phyloP scores from a whole-genome alignment of 2,113 vertebrate species.

The Oryzias curvinotus region DNA sequence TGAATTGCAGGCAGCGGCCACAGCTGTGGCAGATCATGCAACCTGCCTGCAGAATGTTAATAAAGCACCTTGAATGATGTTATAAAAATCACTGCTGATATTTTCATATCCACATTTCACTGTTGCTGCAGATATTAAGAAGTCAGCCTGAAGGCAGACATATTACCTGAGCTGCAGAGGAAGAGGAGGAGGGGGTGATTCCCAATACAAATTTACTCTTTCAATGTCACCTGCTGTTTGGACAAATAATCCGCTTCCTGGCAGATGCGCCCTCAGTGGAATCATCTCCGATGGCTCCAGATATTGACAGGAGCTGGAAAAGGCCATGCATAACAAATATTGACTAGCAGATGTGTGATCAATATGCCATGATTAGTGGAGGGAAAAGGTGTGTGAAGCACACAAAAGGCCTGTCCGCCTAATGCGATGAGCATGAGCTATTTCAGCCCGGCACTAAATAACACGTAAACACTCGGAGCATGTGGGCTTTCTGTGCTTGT shows the following conservation, averaged over 20 bases:
- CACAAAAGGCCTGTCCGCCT: conserved; percentile 13
- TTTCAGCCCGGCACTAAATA: conserved; percentile 16
- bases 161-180: conserved; percentile 33
- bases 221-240: conserved; percentile 53
- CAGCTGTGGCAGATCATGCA: conserved; percentile 16
- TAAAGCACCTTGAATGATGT: conserved; percentile 47
- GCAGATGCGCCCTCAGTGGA: conserved; percentile 40
- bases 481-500: neutral
- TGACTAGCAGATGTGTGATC: conserved; percentile 50
- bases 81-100: conserved; percentile 45
- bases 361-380: conserved; percentile 53
- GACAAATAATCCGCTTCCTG: conserved; percentile 52
- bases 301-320: conserved; percentile 49
- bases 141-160: conserved; percentile 44
- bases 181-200: conserved; percentile 1
- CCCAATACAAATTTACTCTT: conserved; percentile 50
- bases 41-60: conserved; percentile 49
- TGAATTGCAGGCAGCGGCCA: conserved; percentile 26
- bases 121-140: conserved; percentile 53
- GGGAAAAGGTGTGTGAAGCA: conserved; percentile 46
- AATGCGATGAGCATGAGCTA: neutral
- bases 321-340: conserved; percentile 60
- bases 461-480: neutral
- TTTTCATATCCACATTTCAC: conserved; percentile 56
- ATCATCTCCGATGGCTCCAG: conserved; percentile 21